Evolutionary conservation across 2,888 invertebrate genomes (phyloP), one percentile per base, ranked within the genome.

Genomic region (Spodoptera picta): DNA sequence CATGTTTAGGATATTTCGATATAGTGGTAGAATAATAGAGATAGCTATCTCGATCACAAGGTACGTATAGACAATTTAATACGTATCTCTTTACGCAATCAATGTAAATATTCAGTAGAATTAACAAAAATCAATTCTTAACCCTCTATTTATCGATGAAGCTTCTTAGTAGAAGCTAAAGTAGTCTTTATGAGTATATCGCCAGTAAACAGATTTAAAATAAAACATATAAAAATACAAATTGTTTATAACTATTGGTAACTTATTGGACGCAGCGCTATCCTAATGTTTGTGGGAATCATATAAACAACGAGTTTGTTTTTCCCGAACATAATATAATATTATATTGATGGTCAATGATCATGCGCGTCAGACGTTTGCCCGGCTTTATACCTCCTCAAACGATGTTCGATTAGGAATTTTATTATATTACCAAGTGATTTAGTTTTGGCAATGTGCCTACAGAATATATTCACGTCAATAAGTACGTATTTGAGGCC

Each of bases 391-490:
- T 88, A 85, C 79, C 87, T 88, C 88, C 87, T 85, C 82, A 70
- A 63, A 66, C 54, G 49, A 66, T 74, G 67, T 73, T 72, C 76
- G 74, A 80, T 81, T 82, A 78, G 78, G 81, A 77, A 82, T 84
- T 82, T 86, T 83, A 82, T 86, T 86, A 85, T 81, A 82, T 80
- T 76, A 80, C 68, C 73, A 81, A 76, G 69, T 66, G 73, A 79
- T 83, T 80, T 75, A 72, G 72, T 54, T 81, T 83, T 89, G 89
- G 89, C 89, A 88, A 75, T 67, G 54, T 85, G 89, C 88, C 89
- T 81, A 75, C 69, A 61, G 69, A 65, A 70, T 75, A 77, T 60
- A 65, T 63, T 73, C 61, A 60, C 55, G 75, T 65, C 59, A 74
- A 75, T 73, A 70, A 62, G 66, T 66, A 74, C 71, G 58, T 72